These are phyloP conservation scores for Hesperophylax magnus DNA, from an alignment of 1,140 invertebrate species.

Conservation along the genomic window DNA sequence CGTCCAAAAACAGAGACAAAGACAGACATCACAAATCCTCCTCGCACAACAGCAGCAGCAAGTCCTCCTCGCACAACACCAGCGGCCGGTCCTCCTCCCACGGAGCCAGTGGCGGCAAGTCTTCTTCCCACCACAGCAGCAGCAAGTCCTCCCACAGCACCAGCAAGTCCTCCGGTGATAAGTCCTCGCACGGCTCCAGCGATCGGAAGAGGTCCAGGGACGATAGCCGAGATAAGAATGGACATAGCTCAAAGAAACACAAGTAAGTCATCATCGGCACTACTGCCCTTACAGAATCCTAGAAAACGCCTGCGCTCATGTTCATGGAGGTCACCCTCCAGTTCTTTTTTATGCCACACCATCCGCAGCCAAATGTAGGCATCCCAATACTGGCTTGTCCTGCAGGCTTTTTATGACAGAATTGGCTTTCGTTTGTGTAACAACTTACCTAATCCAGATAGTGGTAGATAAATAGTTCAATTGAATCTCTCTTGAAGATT, in stretches of 20 bases:
- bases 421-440: neutral
- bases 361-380: neutral
- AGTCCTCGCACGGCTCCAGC: slow-evolving; percentile 58
- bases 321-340: too few species aligned
- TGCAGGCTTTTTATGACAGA: neutral
- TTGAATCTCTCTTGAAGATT: too few species aligned
- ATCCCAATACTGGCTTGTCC: neutral
- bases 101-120: slow-evolving; percentile 61
- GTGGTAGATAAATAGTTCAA: too few species aligned
- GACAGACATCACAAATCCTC: slow-evolving; percentile 68
- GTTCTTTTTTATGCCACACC: too few species aligned
- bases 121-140: slow-evolving; percentile 59
- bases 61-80: slow-evolving; percentile 67
- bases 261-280: slow-evolving; percentile 66
- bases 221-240: slow-evolving; percentile 77
- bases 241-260: slow-evolving; percentile 78
- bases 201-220: slow-evolving; percentile 79
- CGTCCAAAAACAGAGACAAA: slow-evolving; percentile 68
- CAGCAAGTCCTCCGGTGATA: slow-evolving; percentile 55
- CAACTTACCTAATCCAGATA: too few species aligned
- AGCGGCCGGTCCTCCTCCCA: slow-evolving; percentile 65
- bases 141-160: slow-evolving; percentile 4
- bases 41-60: slow-evolving; percentile 65
- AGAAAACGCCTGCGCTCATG: too few species aligned
- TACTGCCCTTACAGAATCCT: too few species aligned